phyloP scores from a whole-genome alignment of 2,888 invertebrate genomes.

The Masnerella sp. region DNA sequence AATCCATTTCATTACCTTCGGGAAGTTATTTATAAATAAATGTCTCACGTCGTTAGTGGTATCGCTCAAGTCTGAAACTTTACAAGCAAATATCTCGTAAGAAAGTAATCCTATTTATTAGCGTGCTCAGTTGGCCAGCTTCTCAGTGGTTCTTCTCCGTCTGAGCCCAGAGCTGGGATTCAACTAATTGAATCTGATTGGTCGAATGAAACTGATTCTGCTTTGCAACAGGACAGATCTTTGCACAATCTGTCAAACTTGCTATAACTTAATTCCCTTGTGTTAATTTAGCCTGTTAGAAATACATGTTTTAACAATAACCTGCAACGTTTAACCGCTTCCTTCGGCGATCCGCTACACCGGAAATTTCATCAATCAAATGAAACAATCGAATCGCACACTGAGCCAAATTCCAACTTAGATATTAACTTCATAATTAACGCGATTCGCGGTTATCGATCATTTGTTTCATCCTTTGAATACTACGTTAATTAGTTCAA shows the following conservation, averaged over 20 bases:
- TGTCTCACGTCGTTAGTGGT: constrained; percentile 15
- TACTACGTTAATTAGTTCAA: too few species aligned
- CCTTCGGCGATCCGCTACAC: constrained; percentile 3
- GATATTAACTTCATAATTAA: constrained; percentile 7
- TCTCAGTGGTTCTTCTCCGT: constrained; percentile 23
- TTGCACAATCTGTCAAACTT: constrained; percentile 52
- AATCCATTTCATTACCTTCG: background rate
- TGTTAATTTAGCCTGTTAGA: constrained; percentile 37
- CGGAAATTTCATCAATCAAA: constrained; percentile 26
- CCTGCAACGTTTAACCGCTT: constrained; percentile 16
- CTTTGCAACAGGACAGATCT: constrained; percentile 32
- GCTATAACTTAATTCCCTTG: constrained; percentile 33
- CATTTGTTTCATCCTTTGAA: too few species aligned
- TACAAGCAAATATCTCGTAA: constrained; percentile 44
- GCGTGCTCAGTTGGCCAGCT: constrained; percentile 30
- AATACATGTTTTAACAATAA: constrained; percentile 40
- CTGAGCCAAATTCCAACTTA: constrained; percentile 1
- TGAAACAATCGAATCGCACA: constrained; percentile 17
- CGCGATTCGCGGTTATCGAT: too few species aligned
- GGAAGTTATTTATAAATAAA: constrained; percentile 34
- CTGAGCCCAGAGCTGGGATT: constrained; percentile 38
- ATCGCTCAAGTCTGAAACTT: constrained; percentile 33
- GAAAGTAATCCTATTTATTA: constrained; percentile 52
- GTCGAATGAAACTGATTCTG: constrained; percentile 34
- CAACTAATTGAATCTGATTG: constrained; percentile 48